Conservation (phyloP, 37 sponge, comb jelly and placozoan species). For the Mnemiopsis leidyi region DNA sequence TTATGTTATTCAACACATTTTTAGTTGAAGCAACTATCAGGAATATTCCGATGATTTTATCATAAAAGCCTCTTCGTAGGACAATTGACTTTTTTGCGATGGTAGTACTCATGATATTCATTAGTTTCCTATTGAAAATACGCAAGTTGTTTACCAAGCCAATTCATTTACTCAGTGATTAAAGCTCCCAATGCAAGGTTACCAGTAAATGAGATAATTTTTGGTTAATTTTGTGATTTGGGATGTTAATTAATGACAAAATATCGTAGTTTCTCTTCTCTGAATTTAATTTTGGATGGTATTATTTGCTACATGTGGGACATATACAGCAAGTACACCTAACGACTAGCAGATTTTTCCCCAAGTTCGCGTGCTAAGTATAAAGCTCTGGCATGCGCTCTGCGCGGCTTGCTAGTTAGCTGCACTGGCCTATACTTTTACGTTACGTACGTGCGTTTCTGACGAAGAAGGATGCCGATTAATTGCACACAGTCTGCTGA, state of each 20-base stretch:
- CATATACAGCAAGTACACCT: background rate
- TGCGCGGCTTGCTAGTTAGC: background rate
- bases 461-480: background rate
- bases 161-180: conserved; percentile 20
- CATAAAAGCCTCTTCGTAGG: background rate
- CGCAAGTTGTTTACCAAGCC: background rate
- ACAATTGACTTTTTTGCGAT: background rate
- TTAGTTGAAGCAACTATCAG: background rate
- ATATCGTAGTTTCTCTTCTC: background rate
- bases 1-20: background rate
- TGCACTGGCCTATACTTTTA: background rate
- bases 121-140: conserved; percentile 4
- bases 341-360: background rate
- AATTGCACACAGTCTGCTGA: too few species aligned
- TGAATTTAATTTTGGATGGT: background rate
- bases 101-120: background rate
- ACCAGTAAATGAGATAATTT: background rate
- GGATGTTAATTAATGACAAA: conserved; percentile 46
- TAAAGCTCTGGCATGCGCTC: background rate
- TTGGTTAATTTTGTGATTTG: background rate
- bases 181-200: background rate
- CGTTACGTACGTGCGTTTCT: too few species aligned
- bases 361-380: background rate
- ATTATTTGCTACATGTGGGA: background rate
- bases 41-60: conserved; percentile 1